Conservation (phyloP, 2,888 invertebrate genomes). For the Drosophila pullipes region DNA sequence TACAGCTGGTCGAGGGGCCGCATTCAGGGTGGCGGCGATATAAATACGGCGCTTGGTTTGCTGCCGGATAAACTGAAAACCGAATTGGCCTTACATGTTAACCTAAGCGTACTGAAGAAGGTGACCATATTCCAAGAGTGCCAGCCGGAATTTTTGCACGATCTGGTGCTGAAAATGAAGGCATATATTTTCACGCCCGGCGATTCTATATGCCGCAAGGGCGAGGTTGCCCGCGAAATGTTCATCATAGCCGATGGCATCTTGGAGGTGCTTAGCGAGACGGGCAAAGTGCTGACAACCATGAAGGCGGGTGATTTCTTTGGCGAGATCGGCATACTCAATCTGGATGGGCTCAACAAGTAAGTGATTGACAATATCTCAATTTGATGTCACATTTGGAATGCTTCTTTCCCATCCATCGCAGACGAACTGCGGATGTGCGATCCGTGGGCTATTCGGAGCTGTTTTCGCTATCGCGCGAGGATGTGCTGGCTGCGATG, state of each 20-base stretch:
- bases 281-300: conserved; percentile 95
- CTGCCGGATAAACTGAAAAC: conserved; percentile 98
- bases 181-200: conserved; percentile 99
- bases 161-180: conserved; percentile 98
- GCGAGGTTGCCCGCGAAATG: conserved; percentile 98
- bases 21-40: conserved; percentile 98
- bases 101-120: conserved; percentile 97
- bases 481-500: conserved; percentile 97
- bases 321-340: conserved; percentile 98
- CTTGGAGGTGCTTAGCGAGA: conserved; percentile 97
- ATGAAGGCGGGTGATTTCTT: conserved; percentile 99
- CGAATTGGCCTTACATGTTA: conserved; percentile 97
- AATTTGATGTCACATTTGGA: background rate
- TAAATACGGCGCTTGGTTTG: conserved; percentile 96
- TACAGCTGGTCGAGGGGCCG: conserved; percentile 98
- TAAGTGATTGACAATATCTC: conserved; percentile 84
- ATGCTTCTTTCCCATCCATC: background rate
- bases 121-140: conserved; percentile 99
- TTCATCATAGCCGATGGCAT: conserved; percentile 99
- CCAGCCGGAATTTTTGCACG: conserved; percentile 98
- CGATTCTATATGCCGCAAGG: conserved; percentile 97
- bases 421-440: conserved; percentile 97
- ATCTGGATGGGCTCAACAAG: conserved; percentile 98
- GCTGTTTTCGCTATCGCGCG: conserved; percentile 95
- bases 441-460: conserved; percentile 98